Conservation (phyloP, 2,797 vertebrate species). For the Capromys pilorides region DNA sequence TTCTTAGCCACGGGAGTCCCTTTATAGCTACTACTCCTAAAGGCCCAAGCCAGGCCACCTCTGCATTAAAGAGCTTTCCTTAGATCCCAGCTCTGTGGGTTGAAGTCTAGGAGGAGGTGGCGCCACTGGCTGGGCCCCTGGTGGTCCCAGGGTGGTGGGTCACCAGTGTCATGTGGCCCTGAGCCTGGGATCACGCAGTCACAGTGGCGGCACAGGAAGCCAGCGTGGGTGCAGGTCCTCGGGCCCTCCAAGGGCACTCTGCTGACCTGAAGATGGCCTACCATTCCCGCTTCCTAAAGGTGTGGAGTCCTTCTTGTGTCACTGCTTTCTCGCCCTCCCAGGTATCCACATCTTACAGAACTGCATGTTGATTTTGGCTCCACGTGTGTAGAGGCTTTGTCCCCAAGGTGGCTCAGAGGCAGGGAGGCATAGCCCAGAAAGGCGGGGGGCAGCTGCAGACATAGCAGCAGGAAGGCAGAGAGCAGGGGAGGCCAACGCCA, state of each 20-base stretch:
- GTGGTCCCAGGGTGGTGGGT: neutral
- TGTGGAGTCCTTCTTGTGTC: too few relatives aligned
- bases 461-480: neutral
- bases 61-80: neutral
- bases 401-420: neutral
- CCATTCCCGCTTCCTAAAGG: neutral
- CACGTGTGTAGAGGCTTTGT: neutral
- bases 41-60: too few relatives aligned
- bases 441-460: neutral
- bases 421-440: accelerated
- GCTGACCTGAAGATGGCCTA: neutral
- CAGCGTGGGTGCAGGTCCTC: neutral
- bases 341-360: neutral
- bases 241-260: neutral
- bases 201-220: neutral
- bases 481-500: too few relatives aligned
- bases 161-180: too few relatives aligned
- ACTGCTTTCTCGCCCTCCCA: too few relatives aligned
- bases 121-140: too few relatives aligned
- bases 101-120: too few relatives aligned
- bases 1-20: too few relatives aligned
- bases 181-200: too few relatives aligned
- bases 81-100: neutral
- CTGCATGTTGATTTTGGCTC: neutral
- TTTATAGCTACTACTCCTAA: neutral